Percentiles rank a stretch among this genome's conserved stretches.
phyloP scores from a whole-genome alignment of 2,888 invertebrate species.

The Hipparchia sbordonii region DNA sequence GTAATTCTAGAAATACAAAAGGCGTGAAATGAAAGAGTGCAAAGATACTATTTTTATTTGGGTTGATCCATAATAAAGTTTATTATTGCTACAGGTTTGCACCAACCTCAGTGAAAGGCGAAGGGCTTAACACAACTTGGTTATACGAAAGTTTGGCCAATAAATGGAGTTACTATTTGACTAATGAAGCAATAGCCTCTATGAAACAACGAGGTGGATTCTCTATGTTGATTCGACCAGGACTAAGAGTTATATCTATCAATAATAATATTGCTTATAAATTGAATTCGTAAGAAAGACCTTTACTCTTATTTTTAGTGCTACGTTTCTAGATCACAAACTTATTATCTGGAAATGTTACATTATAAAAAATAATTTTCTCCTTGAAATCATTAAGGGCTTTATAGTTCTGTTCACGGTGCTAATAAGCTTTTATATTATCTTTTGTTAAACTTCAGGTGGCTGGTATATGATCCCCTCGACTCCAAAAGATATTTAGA shows the following conservation, averaged over 20 bases:
- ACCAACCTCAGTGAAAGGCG: slow-evolving; percentile 72
- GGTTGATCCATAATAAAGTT: too few species aligned
- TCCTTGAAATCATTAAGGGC: too few species aligned
- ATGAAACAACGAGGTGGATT: slow-evolving; percentile 89
- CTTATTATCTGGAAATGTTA: too few species aligned
- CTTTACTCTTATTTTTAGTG: too few species aligned
- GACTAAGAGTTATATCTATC: slow-evolving; percentile 88
- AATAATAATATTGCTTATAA: slow-evolving; percentile 92
- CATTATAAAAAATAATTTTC: too few species aligned
- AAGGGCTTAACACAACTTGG: slow-evolving; percentile 85
- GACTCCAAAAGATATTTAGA: slow-evolving; percentile 89
- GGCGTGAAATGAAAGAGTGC: too few species aligned
- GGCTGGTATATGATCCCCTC: slow-evolving; percentile 86
- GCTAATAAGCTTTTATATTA: too few species aligned
- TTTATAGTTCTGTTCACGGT: too few species aligned
- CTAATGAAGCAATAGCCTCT: slow-evolving; percentile 82
- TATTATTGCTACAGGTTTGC: slow-evolving; percentile 79
- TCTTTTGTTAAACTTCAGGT: slow-evolving; percentile 66
- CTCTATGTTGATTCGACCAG: slow-evolving; percentile 85
- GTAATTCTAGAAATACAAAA: too few species aligned
- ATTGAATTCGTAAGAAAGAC: slow-evolving; percentile 84
- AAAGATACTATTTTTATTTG: too few species aligned
- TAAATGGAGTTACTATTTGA: slow-evolving; percentile 88
- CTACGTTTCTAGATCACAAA: too few species aligned
- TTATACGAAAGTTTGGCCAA: slow-evolving; percentile 88